phyloP scores from a whole-genome alignment of 2,113 vertebrate genomes.

The Melospiza georgiana region DNA sequence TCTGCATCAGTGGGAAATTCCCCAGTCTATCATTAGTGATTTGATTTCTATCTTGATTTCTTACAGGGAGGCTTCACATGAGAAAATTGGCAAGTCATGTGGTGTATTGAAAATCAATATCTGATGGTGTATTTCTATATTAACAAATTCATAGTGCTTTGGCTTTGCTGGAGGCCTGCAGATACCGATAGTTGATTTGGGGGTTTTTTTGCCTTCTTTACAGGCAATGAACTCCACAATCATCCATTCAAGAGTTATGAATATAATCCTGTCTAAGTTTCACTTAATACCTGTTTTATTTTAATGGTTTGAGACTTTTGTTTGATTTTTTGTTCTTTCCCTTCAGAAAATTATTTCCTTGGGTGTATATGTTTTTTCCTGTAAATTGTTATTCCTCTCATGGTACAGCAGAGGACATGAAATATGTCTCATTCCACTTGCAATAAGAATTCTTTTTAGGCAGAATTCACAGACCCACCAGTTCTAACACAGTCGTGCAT shows the following conservation, averaged over 20 bases:
- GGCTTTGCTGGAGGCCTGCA: not conserved
- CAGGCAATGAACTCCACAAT: not conserved
- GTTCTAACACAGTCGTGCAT: not conserved
- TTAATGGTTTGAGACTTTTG: not conserved
- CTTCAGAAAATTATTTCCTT: not conserved
- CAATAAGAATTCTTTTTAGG: not conserved
- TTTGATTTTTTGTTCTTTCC: not conserved
- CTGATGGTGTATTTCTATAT: not conserved
- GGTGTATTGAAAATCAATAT: not conserved
- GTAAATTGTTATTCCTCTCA: not conserved
- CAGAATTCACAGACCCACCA: not conserved
- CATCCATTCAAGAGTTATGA: not conserved
- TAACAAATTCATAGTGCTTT: not conserved
- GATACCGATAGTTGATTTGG: not conserved
- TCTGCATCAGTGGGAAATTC: not conserved
- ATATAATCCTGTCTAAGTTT: not conserved
- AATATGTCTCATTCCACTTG: not conserved
- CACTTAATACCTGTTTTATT: not conserved
- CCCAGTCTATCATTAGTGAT: not conserved
- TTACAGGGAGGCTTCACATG: not conserved
- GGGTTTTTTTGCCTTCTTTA: not conserved
- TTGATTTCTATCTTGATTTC: not conserved
- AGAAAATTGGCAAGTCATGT: not conserved
- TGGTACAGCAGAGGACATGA: not conserved
- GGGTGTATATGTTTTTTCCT: not conserved